Evolutionary conservation across 1,140 invertebrate species (phyloP).

Genomic region (Eriocheir sinensis): DNA sequence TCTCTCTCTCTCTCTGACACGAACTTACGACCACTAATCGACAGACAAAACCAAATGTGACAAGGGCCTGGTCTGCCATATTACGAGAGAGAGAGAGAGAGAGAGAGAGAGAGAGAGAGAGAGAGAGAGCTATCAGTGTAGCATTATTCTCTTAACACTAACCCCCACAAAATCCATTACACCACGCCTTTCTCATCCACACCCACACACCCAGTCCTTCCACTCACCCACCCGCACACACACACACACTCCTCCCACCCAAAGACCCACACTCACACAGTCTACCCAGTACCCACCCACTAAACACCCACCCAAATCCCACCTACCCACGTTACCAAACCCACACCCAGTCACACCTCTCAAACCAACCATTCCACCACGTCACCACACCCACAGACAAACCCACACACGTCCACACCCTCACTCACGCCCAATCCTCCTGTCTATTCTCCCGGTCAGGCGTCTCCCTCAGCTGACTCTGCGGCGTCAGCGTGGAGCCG

Average conservation of each 20-base stretch:
- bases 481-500: background rate
- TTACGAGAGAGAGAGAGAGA: background rate
- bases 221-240: background rate
- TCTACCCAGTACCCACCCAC: background rate
- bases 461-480: background rate
- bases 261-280: background rate
- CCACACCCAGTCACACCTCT: too few species aligned
- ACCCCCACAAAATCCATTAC: too few species aligned
- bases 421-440: background rate
- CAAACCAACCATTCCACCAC: too few species aligned
- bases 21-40: background rate
- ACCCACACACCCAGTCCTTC: background rate
- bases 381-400: too few species aligned
- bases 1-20: background rate
- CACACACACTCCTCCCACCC: background rate
- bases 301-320: background rate
- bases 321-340: too few species aligned
- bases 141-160: too few species aligned
- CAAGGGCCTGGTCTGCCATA: background rate
- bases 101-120: slow-evolving; percentile 18
- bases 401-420: background rate
- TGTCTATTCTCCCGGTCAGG: background rate
- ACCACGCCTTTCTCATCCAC: too few species aligned
- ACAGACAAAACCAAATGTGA: slow-evolving; percentile 14
- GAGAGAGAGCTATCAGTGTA: too few species aligned